Evolutionary conservation across 2,113 vertebrate genomes (phyloP), one percentile per base, ranked within the genome.

Genomic region (Tachysurus vachellii): DNA sequence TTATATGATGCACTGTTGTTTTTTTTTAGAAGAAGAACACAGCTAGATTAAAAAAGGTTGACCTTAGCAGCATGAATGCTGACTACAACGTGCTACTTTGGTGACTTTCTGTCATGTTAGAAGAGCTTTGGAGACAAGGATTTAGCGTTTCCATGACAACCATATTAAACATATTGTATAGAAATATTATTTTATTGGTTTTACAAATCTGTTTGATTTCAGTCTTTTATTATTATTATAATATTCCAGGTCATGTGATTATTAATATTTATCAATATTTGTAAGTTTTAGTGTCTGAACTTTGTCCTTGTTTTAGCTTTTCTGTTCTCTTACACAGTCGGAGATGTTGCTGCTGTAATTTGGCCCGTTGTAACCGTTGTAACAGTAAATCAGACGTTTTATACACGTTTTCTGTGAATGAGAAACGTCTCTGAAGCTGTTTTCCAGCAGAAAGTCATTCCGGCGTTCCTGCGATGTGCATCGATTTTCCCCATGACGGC

Each of bases 401-500:
- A 8, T 70, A 14, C 17, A 19, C 28, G 11, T 83, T 47, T 70
- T 68, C 82, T 71, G 82, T 17, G 64, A 84, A 7, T 31, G 47
- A 71, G 42, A 70, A 70, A 31, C 42, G 44, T 61, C 62, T 77
- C 73, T 62, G 56, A 61, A 31, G 84, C 31, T 2, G 44, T 68
- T 86, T 59, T 71, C 50, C 83, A 75, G 83, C 83, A 75, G 83
- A 47, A 21, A 61, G 36, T 44, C 36, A 88, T 92, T 89, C 87
- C 85, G 31, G 85, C 73, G 90, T 91, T 89, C 86, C 88, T 56
- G 82, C 85, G 80, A 36, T 76, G 42, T 88, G 64, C 84, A 92
- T 92, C 85, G 91, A 93, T 93, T 89, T 87, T 89, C 91, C 82
- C 89, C 80, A 42, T 84, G 90, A 93, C 89, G 73, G 59, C 83